Conservation (phyloP, 2,797 vertebrate genomes). For the Gymnothorax reevesii region DNA sequence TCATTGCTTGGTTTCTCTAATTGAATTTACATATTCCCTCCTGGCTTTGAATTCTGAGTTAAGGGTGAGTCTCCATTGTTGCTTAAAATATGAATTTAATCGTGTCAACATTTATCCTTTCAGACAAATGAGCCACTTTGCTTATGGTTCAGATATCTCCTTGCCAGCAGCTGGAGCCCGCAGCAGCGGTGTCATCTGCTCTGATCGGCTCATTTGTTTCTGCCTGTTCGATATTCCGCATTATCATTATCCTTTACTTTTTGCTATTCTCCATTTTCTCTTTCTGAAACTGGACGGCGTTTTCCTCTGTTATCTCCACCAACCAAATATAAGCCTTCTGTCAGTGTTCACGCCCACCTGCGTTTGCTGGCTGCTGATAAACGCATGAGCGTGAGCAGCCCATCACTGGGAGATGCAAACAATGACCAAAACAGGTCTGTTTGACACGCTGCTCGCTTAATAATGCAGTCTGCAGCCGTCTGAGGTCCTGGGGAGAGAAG, state of each 20-base stretch:
- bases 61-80: conserved; percentile 10
- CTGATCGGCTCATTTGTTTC: not conserved
- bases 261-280: conserved; percentile 16
- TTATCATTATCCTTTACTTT: not conserved
- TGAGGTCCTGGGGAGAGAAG: conserved; percentile 9
- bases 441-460: conserved; percentile 43
- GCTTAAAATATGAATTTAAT: not conserved
- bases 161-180: not conserved
- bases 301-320: conserved; percentile 4
- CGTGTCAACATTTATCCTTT: not conserved
- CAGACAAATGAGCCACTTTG: not conserved
- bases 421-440: conserved; percentile 47
- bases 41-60: conserved; percentile 26
- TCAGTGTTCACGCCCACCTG: conserved; percentile 54
- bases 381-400: conserved; percentile 62
- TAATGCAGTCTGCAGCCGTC: conserved; percentile 20
- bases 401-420: conserved; percentile 50
- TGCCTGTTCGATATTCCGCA: not conserved
- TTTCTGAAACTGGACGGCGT: not conserved
- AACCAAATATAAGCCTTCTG: conserved; percentile 18
- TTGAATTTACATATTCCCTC: conserved; percentile 37
- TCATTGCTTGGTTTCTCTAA: conserved; percentile 46
- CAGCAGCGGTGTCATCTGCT: not conserved
- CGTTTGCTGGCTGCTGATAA: conserved; percentile 71
- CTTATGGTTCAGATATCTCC: not conserved